These are phyloP conservation scores for Oceanodroma leucorhoa DNA, from an alignment of 2,797 vertebrate species.

Conservation along the genomic window DNA sequence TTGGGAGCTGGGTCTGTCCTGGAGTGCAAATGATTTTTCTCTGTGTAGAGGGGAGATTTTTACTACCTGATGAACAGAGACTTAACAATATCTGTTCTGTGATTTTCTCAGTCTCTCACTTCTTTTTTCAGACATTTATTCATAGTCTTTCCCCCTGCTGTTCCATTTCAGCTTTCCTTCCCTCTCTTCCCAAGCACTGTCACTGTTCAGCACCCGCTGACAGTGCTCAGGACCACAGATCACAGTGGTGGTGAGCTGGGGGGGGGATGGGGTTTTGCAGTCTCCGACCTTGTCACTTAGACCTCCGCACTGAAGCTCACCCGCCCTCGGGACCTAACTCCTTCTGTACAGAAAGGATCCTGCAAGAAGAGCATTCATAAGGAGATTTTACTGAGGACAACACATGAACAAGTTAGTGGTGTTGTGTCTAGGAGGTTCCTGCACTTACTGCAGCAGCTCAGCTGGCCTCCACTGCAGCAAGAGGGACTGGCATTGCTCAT, in stretches of 20 bases:
- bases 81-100: neutral
- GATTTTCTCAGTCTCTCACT: rapidly evolving
- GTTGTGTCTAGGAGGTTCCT: rapidly evolving
- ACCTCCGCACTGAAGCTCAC: neutral
- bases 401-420: too few relatives aligned
- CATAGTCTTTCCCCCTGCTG: neutral
- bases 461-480: neutral
- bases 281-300: neutral
- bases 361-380: neutral
- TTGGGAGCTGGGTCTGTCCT: neutral
- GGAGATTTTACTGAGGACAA: neutral
- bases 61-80: neutral
- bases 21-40: neutral
- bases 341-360: neutral
- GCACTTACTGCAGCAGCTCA: neutral
- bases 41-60: neutral
- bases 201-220: neutral
- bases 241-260: neutral
- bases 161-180: neutral
- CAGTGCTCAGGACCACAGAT: neutral
- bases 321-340: neutral
- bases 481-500: neutral
- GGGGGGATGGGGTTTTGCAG: neutral
- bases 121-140: neutral
- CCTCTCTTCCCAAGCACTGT: neutral